Percentiles rank a stretch among this genome's conserved stretches.
These are phyloP conservation scores for Linepithema humile DNA, from an alignment of 1,140 invertebrate species.

Conservation along the genomic window DNA sequence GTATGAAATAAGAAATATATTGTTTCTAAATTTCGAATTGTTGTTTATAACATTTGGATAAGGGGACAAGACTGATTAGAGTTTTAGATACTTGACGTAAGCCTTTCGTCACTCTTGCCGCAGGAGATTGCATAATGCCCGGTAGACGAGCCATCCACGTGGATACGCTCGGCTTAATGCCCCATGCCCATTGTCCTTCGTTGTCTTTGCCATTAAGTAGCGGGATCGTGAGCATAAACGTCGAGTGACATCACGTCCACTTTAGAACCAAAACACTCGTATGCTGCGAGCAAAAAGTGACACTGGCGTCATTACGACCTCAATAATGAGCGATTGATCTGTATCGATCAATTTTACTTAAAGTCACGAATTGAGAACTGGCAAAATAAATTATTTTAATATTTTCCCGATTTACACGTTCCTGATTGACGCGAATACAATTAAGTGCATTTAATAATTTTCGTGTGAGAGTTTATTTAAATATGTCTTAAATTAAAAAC, in stretches of 20 bases:
- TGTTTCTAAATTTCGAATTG: too few relatives aligned
- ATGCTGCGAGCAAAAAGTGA: conserved; percentile 21
- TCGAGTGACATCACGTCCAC: conserved; percentile 69
- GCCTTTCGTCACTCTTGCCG: conserved; percentile 39
- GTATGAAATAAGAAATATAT: too few relatives aligned
- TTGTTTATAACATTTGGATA: too few relatives aligned
- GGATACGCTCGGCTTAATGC: conserved; percentile 59
- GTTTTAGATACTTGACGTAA: too few relatives aligned
- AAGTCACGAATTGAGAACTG: background rate
- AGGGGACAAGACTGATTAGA: too few relatives aligned
- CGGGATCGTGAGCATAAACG: conserved; percentile 46
- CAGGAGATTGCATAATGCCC: conserved; percentile 42
- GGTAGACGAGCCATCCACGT: conserved; percentile 35
- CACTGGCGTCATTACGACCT: conserved; percentile 5
- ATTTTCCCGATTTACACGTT: background rate
- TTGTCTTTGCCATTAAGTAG: conserved; percentile 57
- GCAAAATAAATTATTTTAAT: background rate
- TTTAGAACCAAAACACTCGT: conserved; percentile 47
- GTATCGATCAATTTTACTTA: background rate
- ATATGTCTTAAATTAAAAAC: background rate
- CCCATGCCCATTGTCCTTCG: conserved; percentile 67
- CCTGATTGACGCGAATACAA: background rate
- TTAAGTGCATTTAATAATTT: background rate
- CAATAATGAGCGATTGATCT: conserved; percentile 35
- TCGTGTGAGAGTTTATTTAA: background rate